Evolutionary conservation across 2,797 vertebrate genomes (phyloP).

Genomic region (Sebastes alutus): DNA sequence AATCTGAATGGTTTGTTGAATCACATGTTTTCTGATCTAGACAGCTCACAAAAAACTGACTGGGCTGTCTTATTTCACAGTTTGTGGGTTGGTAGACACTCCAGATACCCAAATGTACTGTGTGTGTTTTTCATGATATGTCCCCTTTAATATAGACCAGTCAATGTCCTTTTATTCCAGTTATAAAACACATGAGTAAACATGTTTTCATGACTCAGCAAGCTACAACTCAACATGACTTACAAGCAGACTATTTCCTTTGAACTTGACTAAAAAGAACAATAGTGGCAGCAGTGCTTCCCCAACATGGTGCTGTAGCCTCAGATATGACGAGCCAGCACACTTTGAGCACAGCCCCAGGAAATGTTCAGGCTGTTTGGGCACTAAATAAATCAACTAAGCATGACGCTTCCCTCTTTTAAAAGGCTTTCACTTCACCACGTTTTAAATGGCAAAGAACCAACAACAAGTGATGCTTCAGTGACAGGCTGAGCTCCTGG

Average conservation of each 20-base stretch:
- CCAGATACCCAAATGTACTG: too few species aligned
- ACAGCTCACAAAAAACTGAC: too few species aligned
- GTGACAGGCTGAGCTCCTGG: neutral
- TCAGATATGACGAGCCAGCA: neutral
- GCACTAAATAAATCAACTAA: conserved; percentile 28
- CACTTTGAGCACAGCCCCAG: conserved; percentile 19
- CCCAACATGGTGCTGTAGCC: neutral
- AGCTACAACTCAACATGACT: neutral
- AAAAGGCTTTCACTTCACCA: neutral
- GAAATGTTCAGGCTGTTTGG: conserved; percentile 21
- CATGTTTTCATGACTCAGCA: neutral
- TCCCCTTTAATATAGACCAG: neutral
- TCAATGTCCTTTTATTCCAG: neutral
- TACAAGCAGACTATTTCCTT: neutral
- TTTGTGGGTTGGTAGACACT: too few species aligned
- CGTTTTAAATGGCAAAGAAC: conserved; percentile 14
- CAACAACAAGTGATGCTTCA: neutral
- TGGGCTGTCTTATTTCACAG: too few species aligned
- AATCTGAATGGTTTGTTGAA: too few species aligned
- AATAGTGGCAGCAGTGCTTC: neutral
- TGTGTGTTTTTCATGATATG: too few species aligned
- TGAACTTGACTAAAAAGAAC: neutral
- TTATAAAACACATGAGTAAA: neutral
- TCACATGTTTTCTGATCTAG: too few species aligned
- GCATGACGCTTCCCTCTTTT: neutral